A percentile compares a stretch with the other conserved stretches of the same genome.
Conservation (phyloP, 1,140 invertebrate species). For the Drosophila bocki region DNA sequence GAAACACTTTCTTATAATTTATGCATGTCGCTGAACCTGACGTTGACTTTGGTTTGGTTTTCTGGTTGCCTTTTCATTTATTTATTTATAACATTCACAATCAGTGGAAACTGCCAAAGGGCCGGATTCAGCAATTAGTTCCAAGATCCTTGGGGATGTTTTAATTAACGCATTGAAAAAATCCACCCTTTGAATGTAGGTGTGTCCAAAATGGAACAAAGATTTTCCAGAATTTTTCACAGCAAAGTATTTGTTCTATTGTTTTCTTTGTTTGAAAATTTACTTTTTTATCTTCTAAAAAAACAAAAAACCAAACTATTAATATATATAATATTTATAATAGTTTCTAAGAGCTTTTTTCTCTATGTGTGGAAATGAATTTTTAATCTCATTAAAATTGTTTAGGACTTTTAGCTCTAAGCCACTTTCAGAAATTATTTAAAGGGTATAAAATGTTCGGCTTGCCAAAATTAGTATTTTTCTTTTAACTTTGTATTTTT, state of each 20-base stretch:
- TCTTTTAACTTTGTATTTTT: background rate
- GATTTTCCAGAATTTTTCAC: background rate
- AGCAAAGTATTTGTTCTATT: background rate
- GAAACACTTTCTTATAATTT: slow-evolving; percentile 9
- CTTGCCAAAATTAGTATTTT: background rate
- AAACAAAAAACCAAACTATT: no score
- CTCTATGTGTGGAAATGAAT: no score
- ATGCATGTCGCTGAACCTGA: slow-evolving; percentile 7
- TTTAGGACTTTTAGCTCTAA: no score
- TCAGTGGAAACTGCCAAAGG: slow-evolving; percentile 13
- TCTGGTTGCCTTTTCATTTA: slow-evolving; percentile 7
- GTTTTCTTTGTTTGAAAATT: background rate
- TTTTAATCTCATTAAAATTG: no score
- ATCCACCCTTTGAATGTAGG: background rate
- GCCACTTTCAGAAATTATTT: no score
- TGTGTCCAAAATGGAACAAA: background rate
- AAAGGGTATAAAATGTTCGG: background rate
- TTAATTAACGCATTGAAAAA: slow-evolving; percentile 9
- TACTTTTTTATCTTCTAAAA: background rate
- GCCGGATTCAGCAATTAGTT: slow-evolving; percentile 2
- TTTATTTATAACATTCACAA: slow-evolving; percentile 20
- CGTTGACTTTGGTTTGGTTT: slow-evolving; percentile 21
- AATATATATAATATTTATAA: no score
- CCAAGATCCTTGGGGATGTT: slow-evolving; percentile 16
- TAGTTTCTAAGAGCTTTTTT: no score